phyloP scores from a whole-genome alignment of 2,888 invertebrate species.

The Trichogramma dendrolimi region DNA sequence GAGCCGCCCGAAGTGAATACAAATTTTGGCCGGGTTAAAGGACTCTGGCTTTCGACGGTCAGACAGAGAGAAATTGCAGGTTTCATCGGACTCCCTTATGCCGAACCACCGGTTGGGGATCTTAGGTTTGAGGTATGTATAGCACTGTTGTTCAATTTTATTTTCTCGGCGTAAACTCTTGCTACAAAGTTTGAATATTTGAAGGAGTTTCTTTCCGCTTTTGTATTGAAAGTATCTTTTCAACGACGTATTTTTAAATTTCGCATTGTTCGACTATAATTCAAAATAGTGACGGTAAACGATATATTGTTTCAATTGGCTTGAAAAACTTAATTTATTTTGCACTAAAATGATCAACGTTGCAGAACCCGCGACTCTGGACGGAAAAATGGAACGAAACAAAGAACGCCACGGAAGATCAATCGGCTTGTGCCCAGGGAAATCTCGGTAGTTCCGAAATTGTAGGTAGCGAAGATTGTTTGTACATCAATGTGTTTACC shows the following conservation, averaged over 20 bases:
- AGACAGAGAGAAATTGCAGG: constrained; percentile 32
- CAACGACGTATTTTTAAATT: no score
- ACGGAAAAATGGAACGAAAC: constrained; percentile 34
- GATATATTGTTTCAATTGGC: no score
- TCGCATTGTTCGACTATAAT: no score
- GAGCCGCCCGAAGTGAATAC: constrained; percentile 30
- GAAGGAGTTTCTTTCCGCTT: no score
- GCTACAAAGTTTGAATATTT: background rate
- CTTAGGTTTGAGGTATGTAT: constrained; percentile 43
- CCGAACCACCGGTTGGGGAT: constrained; percentile 39
- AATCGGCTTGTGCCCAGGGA: constrained; percentile 37
- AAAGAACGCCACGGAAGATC: constrained; percentile 33
- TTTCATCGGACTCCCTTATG: constrained; percentile 46
- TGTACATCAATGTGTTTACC: constrained; percentile 44
- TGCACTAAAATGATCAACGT: background rate
- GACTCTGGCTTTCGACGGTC: constrained; percentile 35
- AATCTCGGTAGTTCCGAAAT: constrained; percentile 14
- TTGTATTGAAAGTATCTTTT: no score
- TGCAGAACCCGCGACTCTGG: constrained; percentile 38
- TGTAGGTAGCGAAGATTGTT: constrained; percentile 43
- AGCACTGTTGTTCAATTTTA: background rate
- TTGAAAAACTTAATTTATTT: background rate
- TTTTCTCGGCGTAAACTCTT: background rate
- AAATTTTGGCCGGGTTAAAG: constrained; percentile 38
- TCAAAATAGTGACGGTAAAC: no score